Evolutionary conservation across 2,113 vertebrate species (phyloP).

Genomic region (Ceratotherium simum): DNA sequence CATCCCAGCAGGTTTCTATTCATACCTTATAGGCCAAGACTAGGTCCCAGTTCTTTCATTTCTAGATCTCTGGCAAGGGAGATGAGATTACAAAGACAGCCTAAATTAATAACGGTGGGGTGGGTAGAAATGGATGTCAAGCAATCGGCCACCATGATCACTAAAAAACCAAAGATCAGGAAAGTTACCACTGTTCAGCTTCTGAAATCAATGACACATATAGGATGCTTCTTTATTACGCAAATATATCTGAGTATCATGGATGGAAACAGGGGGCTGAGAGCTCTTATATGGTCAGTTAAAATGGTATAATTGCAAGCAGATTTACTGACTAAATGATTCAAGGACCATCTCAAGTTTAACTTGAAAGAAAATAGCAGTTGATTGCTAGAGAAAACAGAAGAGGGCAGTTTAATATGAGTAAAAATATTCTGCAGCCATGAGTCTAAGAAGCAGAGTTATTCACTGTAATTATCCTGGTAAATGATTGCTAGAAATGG

Average conservation of each 20-base stretch:
- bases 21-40: neutral
- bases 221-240: neutral
- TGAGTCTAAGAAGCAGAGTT: neutral
- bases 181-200: neutral
- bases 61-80: neutral
- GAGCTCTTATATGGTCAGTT: neutral
- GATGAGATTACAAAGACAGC: neutral
- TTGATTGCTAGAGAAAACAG: neutral
- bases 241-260: neutral
- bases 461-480: neutral
- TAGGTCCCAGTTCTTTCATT: neutral
- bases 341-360: neutral
- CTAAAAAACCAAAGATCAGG: neutral
- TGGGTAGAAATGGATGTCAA: neutral
- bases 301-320: neutral
- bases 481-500: neutral
- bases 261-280: neutral
- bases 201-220: neutral
- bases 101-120: neutral
- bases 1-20: neutral
- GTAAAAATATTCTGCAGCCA: neutral
- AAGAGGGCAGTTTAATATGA: neutral
- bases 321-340: neutral
- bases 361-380: slow-evolving; percentile 4
- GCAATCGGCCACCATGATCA: neutral